Base-by-base conservation (phyloP, 64 coral and sea anemone species). In the Montipora efflorescens region DNA sequence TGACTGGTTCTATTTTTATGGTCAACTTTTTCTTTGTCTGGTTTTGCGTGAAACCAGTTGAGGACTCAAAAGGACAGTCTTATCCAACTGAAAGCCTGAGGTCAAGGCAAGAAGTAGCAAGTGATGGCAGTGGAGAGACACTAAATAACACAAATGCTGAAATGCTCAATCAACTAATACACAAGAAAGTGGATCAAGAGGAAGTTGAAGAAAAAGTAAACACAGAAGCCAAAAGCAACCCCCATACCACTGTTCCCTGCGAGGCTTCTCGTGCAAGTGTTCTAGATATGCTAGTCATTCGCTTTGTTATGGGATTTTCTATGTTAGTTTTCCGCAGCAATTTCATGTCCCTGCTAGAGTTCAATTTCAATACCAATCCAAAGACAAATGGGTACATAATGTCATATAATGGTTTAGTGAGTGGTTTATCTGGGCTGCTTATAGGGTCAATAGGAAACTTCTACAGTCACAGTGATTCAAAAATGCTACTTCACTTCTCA, bases 301-400 rank as follows among this genome's bases (percentile, higher is more conserved):
- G 98, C 4, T 99, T 99, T 86, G 50, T 96, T 9, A 96, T 99
- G 89, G 92, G 95, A 4, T 91, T 99, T 81, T 87, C 92, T 7
- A 99, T 99, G 98, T 79, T 99, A 67, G 77, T 99, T 52, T 99
- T 94, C 18, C 86, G 98, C n/a, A 95, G 92, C 61, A 99, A 99
- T 50, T 94, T 94, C 69, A 94, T 92, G 10, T 74, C 95, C 59
- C 87, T 99, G 79, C 78, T 99, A 21, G 98, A 99, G 58, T 96
- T 89, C 15, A 95, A 93, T 18, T 96, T 94, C 44, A 75, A 96
- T 21, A 96, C 95, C 6, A 85, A 77, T 50, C 91, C 98, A 45
- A 99, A 99, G 70, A 94, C 80, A 0, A 94, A 92, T 87, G 98
- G 98, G 4, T 99, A 96, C 79, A 96, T 96, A 44, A 96, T 96